Percentiles rank a stretch among this genome's conserved stretches.
These are phyloP conservation scores for Eudorcas thomsonii DNA, from an alignment of 2,113 vertebrate species.

Conservation along the genomic window DNA sequence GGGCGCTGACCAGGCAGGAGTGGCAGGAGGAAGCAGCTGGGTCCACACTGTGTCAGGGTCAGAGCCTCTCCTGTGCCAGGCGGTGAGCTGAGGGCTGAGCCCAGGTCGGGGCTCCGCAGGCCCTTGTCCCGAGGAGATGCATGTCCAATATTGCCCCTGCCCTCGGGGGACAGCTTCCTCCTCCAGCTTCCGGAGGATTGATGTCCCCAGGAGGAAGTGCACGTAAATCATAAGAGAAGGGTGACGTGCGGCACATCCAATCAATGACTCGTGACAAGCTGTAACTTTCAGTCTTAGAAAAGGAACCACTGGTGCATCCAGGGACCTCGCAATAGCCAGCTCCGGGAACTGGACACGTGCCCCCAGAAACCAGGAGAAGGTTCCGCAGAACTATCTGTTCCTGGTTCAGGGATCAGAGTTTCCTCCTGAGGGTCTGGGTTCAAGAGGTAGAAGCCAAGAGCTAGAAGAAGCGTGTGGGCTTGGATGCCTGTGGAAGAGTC, in stretches of 20 bases:
- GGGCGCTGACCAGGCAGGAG: rapidly evolving
- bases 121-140: background rate
- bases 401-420: background rate
- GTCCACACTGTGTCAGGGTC: rapidly evolving
- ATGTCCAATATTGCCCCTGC: background rate
- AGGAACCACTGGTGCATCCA: background rate
- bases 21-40: background rate
- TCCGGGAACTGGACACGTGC: background rate
- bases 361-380: slow-evolving; percentile 55
- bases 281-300: background rate
- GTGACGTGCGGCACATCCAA: background rate
- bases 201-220: background rate
- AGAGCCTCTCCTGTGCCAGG: background rate
- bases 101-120: background rate
- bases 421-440: background rate
- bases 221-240: background rate
- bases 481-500: background rate
- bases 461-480: rapidly evolving
- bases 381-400: rapidly evolving
- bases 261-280: background rate
- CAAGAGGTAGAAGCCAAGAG: background rate
- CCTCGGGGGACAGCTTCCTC: background rate
- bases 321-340: slow-evolving; percentile 46
- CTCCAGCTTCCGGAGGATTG: background rate
- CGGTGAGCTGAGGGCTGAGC: too few relatives aligned